phyloP scores from a whole-genome alignment of 2,113 vertebrate genomes.

The Gymnobelideus leadbeateri region DNA sequence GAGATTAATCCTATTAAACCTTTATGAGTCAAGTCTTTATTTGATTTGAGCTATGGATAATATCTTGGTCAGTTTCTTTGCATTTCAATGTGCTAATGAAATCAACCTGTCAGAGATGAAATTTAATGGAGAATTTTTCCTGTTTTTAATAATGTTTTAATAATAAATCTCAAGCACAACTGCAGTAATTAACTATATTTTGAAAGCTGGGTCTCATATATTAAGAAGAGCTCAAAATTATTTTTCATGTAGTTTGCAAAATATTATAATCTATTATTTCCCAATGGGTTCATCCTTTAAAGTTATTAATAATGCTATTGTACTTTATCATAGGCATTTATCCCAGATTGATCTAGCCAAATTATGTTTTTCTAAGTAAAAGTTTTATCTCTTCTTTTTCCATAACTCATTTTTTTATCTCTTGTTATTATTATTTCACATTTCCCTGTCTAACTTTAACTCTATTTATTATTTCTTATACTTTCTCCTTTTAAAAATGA shows the following conservation, averaged over 20 bases:
- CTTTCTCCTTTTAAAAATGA: background rate
- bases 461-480: background rate
- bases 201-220: background rate
- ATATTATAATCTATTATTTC: background rate
- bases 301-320: background rate
- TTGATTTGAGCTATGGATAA: conserved; percentile 19
- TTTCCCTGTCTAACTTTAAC: background rate
- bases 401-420: background rate
- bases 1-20: background rate
- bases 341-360: background rate
- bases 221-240: conserved; percentile 20
- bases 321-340: background rate
- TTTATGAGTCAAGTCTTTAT: background rate
- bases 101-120: conserved; percentile 24
- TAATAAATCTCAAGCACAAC: background rate
- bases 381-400: background rate
- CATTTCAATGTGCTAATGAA: conserved; percentile 30
- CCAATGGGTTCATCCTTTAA: background rate
- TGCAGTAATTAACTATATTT: background rate
- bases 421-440: background rate
- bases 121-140: background rate
- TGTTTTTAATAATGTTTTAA: conserved; percentile 29
- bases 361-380: background rate
- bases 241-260: background rate
- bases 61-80: background rate